Evolutionary conservation across 2,888 invertebrate genomes (phyloP), one percentile per base, ranked within the genome.

Genomic region (Poecilus cupreus): DNA sequence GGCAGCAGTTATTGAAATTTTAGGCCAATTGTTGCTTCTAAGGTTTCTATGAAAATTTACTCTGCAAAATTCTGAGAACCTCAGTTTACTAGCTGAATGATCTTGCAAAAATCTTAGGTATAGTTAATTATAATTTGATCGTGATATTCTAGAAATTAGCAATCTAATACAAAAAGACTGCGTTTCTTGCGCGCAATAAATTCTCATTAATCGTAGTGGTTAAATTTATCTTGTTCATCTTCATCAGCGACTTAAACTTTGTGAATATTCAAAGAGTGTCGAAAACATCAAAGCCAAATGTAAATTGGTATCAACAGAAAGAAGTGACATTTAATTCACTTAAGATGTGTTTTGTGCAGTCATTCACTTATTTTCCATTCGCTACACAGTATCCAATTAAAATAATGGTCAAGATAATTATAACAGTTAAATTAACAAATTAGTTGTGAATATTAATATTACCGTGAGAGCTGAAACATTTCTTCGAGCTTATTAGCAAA

Each of bases 341-440:
- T 70, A 70, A 39, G 18, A 32, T 60, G 24, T n/a, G 6, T 70
- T 70, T 43, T 39, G 70, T 70, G 22, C 18, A 70, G 70, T 70
- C 70, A 70, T 32, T 70, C 70, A 70, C 70, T 64, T 39, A 70
- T 70, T 70, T 70, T 39, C 37, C 70, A 70, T 70, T 70, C 70
- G 70, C 4, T 22, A 70, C 70, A 70, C 70, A 18, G 37, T 43
- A n/a, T 70, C 70, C 60, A 60, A 70, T 70, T 70, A 70, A 39
- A 70, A 70, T 39, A 68, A 68, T 68, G 26, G 68, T 37, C 32
- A 22, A 68, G 37, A 18, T 68, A 39, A 70, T 70, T 70, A 60
- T 32, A 70, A 70, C 39, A 37, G 13, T 60, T 24, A 43, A 70
- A 70, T 70, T 70, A 39, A 64, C 64, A 32, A 64, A 39, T 70